These are phyloP conservation scores for Terrapene triunguis DNA, from an alignment of 2,113 vertebrate genomes.

Conservation along the genomic window DNA sequence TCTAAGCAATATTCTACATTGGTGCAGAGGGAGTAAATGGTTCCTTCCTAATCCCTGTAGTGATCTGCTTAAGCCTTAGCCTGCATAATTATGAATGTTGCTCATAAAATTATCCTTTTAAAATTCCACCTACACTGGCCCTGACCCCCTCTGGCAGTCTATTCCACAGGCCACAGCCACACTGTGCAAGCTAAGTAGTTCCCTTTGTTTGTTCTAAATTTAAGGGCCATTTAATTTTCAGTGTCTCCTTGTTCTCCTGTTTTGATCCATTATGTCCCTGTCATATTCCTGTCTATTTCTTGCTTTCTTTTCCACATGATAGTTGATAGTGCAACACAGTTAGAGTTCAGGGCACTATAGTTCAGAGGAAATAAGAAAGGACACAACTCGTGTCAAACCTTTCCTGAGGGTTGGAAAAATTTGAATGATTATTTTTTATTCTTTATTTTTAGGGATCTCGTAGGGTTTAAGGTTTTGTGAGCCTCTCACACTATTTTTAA, in stretches of 20 bases:
- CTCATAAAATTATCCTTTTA: not conserved
- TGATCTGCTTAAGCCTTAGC: not conserved
- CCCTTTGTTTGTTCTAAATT: not conserved
- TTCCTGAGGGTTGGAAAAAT: not conserved
- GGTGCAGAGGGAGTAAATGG: not conserved
- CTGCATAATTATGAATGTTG: not conserved
- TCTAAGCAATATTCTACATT: not conserved
- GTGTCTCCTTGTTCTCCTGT: not conserved
- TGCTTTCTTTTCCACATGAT: not conserved
- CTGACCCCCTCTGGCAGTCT: not conserved
- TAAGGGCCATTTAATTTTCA: not conserved
- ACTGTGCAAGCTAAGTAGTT: not conserved
- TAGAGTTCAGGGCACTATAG: not conserved
- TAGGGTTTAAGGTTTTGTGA: conserved; percentile 21
- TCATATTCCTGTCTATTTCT: not conserved
- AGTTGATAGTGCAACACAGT: not conserved
- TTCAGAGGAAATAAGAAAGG: not conserved
- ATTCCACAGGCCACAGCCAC: not conserved
- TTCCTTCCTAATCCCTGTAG: not conserved
- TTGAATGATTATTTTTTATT: not conserved
- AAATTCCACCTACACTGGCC: not conserved
- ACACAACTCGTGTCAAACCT: not conserved
- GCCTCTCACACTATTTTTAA: not conserved
- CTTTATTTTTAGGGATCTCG: not conserved
- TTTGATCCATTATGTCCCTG: not conserved